Evolutionary conservation across 2,113 vertebrate genomes (phyloP), one percentile per base, ranked within the genome.

Genomic region (Gallinago media): DNA sequence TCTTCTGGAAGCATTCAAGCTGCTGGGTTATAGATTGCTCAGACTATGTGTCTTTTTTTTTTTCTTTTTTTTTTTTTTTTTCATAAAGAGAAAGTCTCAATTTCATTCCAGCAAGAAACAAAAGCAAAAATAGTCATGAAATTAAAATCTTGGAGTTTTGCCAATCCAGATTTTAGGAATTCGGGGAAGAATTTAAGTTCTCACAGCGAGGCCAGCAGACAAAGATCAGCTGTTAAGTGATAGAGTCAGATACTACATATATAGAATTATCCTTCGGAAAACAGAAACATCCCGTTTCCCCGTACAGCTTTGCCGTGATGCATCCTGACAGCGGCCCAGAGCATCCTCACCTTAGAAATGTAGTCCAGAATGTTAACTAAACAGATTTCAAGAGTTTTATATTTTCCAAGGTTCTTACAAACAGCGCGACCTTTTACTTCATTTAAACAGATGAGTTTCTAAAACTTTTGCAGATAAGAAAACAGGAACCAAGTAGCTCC

Each of bases 181-280:
- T 23, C 73, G 3, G 23, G 84, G 56, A 84, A 78, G 61, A 68
- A 68, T 83, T 31, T 44, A 44, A 49, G 22, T 50, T 86, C 88
- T 91, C 61, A 88, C 36, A 70, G 73, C 73, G 73, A 96, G 65
- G 66, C 96, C 76, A 89, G 79, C 27, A 95, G 88, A 91, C 65
- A 81, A 78, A 86, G 76, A 90, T 96, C 80, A 89, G 44, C 61
- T 78, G 34, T 49, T 49, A 92, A 95, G 61, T 36, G 68, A 81
- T 65, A 87, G 76, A 93, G 80, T 95, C 65, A 75, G 70, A 94
- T 49, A 62, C 54, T 90, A 80, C 68, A 77, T 55, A 42, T 38
- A 80, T 15, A 84, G 88, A 88, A 81, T 52, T 44, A 59, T 75
- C 79, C 76, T 88, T 31, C 54, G 83, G 58, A 58, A 86, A 94